Evolutionary conservation across 2,113 vertebrate genomes (phyloP).

Genomic region (Eretmochelys imbricata): DNA sequence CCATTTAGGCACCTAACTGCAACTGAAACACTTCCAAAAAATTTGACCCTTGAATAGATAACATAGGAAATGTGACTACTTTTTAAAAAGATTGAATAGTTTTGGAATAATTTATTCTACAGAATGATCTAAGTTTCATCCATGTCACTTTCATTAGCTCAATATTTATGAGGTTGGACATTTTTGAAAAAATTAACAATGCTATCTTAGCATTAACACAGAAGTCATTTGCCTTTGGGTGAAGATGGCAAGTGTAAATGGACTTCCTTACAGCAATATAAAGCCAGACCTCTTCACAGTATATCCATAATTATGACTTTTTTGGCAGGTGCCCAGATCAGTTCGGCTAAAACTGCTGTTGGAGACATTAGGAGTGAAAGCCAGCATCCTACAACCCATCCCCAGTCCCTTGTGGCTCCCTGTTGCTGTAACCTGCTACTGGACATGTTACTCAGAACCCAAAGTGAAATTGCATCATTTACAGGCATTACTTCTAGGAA

Average conservation of each 20-base stretch:
- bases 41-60: background rate
- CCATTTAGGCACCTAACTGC: background rate
- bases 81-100: background rate
- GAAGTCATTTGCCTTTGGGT: background rate
- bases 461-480: constrained; percentile 74
- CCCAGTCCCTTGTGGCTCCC: constrained; percentile 79
- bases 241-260: background rate
- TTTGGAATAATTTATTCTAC: background rate
- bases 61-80: background rate
- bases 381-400: constrained; percentile 54
- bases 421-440: constrained; percentile 83
- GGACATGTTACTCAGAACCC: constrained; percentile 77
- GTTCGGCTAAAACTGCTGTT: constrained; percentile 77
- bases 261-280: background rate
- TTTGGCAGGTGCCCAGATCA: constrained; percentile 67
- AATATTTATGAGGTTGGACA: background rate
- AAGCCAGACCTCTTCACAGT: background rate
- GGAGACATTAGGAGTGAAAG: constrained; percentile 78
- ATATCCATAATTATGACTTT: background rate
- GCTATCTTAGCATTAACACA: background rate
- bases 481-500: constrained; percentile 84
- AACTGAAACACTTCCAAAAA: background rate
- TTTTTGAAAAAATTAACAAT: background rate
- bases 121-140: background rate
- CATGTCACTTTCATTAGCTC: background rate